Evolutionary conservation across 2,113 vertebrate species (phyloP), one percentile per base, ranked within the genome.

Genomic region (Gavialis gangeticus): DNA sequence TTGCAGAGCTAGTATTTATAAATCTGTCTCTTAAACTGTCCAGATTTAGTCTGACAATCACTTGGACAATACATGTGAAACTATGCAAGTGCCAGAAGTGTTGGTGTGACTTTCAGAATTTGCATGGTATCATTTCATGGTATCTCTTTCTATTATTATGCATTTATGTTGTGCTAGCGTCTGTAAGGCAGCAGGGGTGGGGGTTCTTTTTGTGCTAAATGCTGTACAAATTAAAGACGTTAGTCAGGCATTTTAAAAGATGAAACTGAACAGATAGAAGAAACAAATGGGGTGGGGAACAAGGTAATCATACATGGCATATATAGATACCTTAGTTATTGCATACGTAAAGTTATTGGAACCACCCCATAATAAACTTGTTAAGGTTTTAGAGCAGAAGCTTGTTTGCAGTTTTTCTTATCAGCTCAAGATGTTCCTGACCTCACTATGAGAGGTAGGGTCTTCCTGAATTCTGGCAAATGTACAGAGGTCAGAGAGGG

Each of bases 241-340:
- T 66, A 64, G 82, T 93, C 56, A 82, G 82, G 78, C 46, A 28
- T 63, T 76, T 94, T 85, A 83, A 37, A 85, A 94, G 90, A n/a
- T 83, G 82, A 91, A 96, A 90, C 88, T 89, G 1, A 75, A 82
- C 91, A 80, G 92, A 82, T 83, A 81, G 82, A 67, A 90, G 90
- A 94, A 93, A 96, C 92, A 85, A 91, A 63, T 95, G 91, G 63
- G 94, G 84, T 89, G 84, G 88, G 67, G 93, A 71, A 66, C 5
- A 1, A 59, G 96, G 94, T 95, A 85, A 63, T 82, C 90, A 96
- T 96, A 28, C 28, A n/a, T 66, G 63, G 21, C 27, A 28, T 66
- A 28, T n/a, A 21, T 14, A 66, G 15, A 66, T 66, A 28, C 9
- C 27, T 66, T 14, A 27, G 5, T 27, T 13, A 25, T 46, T 46